phyloP scores from a whole-genome alignment of 1,140 invertebrate genomes.

The Trichomalopsis sarcophagae region DNA sequence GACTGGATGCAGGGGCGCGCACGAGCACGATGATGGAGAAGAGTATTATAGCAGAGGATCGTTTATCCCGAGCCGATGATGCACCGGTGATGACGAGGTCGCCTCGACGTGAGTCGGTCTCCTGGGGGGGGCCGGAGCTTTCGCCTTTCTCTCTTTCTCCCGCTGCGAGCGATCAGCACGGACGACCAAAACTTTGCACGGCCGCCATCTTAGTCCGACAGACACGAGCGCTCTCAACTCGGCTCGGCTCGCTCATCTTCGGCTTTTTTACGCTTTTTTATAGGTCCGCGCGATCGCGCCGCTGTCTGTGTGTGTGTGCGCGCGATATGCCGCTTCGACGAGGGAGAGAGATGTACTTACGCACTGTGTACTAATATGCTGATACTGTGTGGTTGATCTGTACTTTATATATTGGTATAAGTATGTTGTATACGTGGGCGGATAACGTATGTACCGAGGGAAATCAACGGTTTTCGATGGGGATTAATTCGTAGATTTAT shows the following conservation, averaged over 20 bases:
- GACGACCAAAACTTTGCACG: conserved; percentile 65
- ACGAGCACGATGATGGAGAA: not conserved
- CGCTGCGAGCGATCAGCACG: conserved; percentile 57
- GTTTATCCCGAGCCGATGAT: too few relatives aligned
- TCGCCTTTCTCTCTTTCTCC: not conserved
- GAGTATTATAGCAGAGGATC: not conserved
- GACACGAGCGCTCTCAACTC: conserved; percentile 51
- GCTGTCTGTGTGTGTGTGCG: not conserved
- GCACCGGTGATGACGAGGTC: too few relatives aligned
- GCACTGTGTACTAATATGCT: too few relatives aligned
- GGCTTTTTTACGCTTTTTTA: conserved; percentile 38
- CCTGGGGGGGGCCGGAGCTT: not conserved
- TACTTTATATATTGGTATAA: too few relatives aligned
- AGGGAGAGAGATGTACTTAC: too few relatives aligned
- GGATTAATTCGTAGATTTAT: too few relatives aligned
- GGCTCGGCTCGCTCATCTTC: conserved; percentile 51
- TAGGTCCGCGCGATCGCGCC: conserved; percentile 10
- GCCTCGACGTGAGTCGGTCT: not conserved
- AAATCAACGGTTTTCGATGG: too few relatives aligned
- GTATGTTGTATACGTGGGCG: too few relatives aligned
- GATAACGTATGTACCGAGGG: too few relatives aligned
- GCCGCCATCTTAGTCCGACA: conserved; percentile 67
- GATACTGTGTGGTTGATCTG: too few relatives aligned
- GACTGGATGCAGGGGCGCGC: not conserved
- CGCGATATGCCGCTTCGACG: too few relatives aligned